Evolutionary conservation across 2,113 vertebrate genomes (phyloP).

Genomic region (Zosterops hypoxanthus): DNA sequence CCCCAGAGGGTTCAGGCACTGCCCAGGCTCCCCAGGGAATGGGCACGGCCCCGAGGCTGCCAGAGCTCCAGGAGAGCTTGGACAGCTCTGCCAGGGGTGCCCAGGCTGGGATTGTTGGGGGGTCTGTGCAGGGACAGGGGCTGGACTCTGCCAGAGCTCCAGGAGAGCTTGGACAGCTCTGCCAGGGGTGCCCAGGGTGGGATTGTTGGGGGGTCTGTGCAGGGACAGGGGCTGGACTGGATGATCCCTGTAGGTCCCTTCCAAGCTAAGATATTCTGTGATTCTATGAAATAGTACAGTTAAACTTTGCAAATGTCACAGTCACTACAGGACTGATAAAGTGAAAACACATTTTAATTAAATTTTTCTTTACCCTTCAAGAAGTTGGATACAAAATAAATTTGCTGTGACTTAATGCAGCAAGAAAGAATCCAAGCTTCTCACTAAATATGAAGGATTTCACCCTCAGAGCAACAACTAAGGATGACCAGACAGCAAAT

Average conservation of each 20-base stretch:
- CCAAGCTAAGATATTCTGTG: accelerated
- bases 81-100: not conserved
- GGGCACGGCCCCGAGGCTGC: not conserved
- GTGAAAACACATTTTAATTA: not conserved
- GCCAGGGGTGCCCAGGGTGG: not conserved
- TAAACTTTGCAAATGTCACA: not conserved
- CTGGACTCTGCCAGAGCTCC: not conserved
- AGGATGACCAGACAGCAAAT: not conserved
- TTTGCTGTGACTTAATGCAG: not conserved
- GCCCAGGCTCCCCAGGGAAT: not conserved
- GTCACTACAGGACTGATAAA: not conserved
- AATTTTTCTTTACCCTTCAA: not conserved
- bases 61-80: not conserved
- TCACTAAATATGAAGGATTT: not conserved
- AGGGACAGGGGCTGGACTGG: accelerated
- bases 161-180: accelerated
- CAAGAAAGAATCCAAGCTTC: not conserved
- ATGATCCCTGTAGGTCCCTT: accelerated
- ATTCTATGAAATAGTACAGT: no score
- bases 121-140: not conserved
- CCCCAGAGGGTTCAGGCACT: not conserved
- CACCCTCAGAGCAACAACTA: not conserved
- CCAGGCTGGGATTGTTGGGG: not conserved
- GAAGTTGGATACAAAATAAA: not conserved
- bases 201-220: not conserved